These are phyloP conservation scores for Sebastiscus tertius DNA, from an alignment of 2,797 vertebrate species.

Conservation along the genomic window DNA sequence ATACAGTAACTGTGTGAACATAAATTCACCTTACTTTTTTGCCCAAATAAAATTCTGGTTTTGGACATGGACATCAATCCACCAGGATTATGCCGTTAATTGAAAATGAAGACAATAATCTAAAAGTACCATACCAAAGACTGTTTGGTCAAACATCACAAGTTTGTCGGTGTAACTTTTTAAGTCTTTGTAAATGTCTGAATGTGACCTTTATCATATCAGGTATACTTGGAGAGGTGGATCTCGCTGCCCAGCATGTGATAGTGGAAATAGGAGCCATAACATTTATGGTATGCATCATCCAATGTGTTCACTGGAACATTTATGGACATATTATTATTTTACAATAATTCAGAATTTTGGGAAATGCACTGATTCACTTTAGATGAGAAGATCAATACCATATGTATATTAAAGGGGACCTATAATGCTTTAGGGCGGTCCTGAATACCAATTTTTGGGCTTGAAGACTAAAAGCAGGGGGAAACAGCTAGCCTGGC, in stretches of 20 bases:
- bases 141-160: background rate
- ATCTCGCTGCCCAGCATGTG: constrained; percentile 91
- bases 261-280: constrained; percentile 83
- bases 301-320: background rate
- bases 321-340: background rate
- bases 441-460: too few species aligned
- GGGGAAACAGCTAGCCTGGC: background rate
- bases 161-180: background rate
- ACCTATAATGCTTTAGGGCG: too few species aligned
- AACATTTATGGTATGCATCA: constrained; percentile 87
- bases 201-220: constrained; percentile 5
- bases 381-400: background rate
- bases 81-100: background rate
- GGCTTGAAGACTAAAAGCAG: background rate
- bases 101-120: background rate
- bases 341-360: background rate
- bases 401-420: background rate
- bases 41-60: background rate
- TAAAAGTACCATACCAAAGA: background rate
- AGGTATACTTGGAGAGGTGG: constrained; percentile 88
- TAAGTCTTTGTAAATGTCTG: background rate
- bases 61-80: background rate
- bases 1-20: background rate
- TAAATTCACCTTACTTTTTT: background rate
- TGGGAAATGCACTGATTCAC: background rate